These are phyloP conservation scores for Pempheris klunzingeri DNA, from an alignment of 2,797 vertebrate genomes.

Conservation along the genomic window DNA sequence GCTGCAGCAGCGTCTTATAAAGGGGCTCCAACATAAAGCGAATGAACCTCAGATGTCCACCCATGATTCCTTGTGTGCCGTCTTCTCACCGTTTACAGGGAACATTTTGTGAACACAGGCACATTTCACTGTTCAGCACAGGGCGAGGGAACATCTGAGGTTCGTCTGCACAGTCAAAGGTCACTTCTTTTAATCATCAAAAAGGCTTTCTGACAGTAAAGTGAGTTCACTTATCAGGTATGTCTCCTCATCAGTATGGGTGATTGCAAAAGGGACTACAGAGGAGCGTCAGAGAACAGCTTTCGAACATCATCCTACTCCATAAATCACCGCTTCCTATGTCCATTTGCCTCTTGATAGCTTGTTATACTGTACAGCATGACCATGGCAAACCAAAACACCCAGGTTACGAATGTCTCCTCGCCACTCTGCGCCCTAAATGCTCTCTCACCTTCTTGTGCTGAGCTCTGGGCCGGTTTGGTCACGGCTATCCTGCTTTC, in stretches of 20 bases:
- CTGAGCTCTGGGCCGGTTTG: constrained; percentile 44
- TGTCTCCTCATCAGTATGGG: constrained; percentile 22
- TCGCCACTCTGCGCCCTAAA: constrained; percentile 11
- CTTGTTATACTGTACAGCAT: constrained; percentile 35
- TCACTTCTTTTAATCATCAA: constrained; percentile 27
- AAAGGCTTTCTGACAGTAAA: constrained; percentile 10
- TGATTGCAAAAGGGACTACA: constrained; percentile 1
- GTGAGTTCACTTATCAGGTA: constrained; percentile 31
- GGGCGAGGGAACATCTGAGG: constrained; percentile 48
- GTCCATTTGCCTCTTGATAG: neutral
- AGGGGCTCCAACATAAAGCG: constrained; percentile 24
- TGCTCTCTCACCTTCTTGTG: constrained; percentile 18
- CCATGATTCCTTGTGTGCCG: constrained; percentile 33
- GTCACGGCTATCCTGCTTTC: constrained; percentile 54
- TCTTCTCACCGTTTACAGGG: constrained; percentile 35
- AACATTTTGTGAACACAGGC: constrained; percentile 35
- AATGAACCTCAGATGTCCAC: constrained; percentile 63
- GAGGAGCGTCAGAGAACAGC: constrained; percentile 9
- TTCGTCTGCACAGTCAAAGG: constrained; percentile 42
- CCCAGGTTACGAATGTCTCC: constrained; percentile 62
- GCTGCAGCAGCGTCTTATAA: constrained; percentile 47
- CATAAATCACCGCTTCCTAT: constrained; percentile 10
- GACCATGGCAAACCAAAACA: constrained; percentile 45
- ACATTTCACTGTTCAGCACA: constrained; percentile 29
- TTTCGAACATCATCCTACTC: constrained; percentile 24